phyloP scores from a whole-genome alignment of 2,797 vertebrate species.

The Scolopax rusticola region DNA sequence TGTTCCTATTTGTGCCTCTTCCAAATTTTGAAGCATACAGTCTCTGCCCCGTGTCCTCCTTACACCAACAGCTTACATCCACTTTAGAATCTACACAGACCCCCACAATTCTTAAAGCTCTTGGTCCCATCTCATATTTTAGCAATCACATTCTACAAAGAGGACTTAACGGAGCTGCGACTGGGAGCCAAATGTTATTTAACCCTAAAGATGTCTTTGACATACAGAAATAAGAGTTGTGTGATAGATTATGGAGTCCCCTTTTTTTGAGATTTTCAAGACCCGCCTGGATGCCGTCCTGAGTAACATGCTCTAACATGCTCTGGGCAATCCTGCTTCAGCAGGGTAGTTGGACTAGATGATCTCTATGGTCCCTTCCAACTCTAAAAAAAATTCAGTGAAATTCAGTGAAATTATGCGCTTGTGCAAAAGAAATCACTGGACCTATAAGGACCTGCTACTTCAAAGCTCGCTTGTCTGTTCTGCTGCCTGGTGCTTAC shows the following conservation, averaged over 20 bases:
- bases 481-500: neutral
- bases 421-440: neutral
- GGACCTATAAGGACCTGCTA: neutral
- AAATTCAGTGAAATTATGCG: neutral
- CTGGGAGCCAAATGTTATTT: neutral
- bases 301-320: too few species aligned
- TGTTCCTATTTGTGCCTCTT: neutral
- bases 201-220: neutral
- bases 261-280: too few species aligned
- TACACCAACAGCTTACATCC: neutral
- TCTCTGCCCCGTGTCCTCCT: neutral
- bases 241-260: neutral
- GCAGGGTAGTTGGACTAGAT: too few species aligned
- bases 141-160: neutral
- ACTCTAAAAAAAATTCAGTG: too few species aligned
- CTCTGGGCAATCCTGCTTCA: too few species aligned
- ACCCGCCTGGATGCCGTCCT: too few species aligned
- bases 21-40: neutral
- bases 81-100: neutral
- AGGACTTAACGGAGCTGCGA: neutral
- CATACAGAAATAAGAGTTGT: neutral
- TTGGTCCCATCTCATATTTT: neutral
- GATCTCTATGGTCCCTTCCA: too few species aligned
- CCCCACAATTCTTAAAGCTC: neutral
- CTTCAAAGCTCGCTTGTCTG: neutral